Evolutionary conservation across 2,113 vertebrate genomes (phyloP).

Genomic region (Chionodraco myersi): DNA sequence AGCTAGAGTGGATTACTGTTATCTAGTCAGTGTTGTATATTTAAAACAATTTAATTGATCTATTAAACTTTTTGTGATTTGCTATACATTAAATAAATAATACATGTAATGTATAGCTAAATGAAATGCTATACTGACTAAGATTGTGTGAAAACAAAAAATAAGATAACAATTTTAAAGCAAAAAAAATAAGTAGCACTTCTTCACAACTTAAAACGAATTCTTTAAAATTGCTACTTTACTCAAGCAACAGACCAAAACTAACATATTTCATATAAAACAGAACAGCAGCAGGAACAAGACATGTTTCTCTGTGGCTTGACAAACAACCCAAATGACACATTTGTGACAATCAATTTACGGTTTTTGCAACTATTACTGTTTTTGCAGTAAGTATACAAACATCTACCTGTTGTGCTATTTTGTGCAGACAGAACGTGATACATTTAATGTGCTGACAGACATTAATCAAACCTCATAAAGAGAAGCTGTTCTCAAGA

Average conservation of each 20-base stretch:
- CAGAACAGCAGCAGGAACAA: not conserved
- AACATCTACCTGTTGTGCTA: not conserved
- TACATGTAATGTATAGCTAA: not conserved
- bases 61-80: not conserved
- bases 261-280: not conserved
- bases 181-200: not conserved
- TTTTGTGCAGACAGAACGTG: not conserved
- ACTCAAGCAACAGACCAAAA: not conserved
- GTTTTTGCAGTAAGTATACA: not conserved
- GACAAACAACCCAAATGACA: not conserved
- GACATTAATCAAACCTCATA: not conserved
- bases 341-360: not conserved
- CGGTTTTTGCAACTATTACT: not conserved
- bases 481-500: not conserved
- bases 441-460: not conserved
- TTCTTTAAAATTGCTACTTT: not conserved
- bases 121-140: not conserved
- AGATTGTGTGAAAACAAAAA: not conserved
- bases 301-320: not conserved
- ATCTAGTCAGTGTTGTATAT: not conserved
- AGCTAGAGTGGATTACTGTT: not conserved
- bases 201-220: not conserved
- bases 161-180: not conserved
- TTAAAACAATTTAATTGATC: not conserved
- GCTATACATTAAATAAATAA: not conserved